These are phyloP conservation scores for Drosophila greeni DNA, from an alignment of 2,888 invertebrate genomes.

Conservation along the genomic window DNA sequence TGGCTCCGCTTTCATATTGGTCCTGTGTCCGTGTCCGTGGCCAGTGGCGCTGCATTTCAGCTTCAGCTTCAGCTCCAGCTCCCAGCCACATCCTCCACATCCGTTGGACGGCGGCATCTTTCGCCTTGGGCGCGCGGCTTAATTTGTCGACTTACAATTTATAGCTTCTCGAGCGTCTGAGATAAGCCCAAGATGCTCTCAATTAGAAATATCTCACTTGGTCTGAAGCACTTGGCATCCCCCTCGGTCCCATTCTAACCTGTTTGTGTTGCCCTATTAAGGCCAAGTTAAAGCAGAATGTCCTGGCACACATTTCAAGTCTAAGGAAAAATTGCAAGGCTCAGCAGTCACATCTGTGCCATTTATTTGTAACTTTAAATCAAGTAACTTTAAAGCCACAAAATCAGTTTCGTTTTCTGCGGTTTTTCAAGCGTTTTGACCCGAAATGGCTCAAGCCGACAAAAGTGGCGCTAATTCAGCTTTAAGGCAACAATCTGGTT, in stretches of 20 bases:
- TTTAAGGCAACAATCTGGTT: conserved; percentile 63
- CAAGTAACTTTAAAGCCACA: too few relatives aligned
- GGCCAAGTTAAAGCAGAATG: conserved; percentile 1
- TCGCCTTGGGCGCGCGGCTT: conserved; percentile 45
- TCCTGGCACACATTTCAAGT: neutral
- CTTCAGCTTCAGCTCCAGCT: too few relatives aligned
- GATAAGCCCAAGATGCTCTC: conserved; percentile 25
- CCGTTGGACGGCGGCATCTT: conserved; percentile 18
- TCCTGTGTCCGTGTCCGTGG: conserved; percentile 22
- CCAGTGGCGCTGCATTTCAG: conserved; percentile 30
- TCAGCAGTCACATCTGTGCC: neutral
- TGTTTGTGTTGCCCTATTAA: neutral
- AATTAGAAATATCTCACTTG: conserved; percentile 21
- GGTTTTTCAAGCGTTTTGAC: neutral
- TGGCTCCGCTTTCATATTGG: conserved; percentile 20
- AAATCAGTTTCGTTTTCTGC: neutral
- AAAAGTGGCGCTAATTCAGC: conserved; percentile 54
- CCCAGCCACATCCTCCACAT: conserved; percentile 23
- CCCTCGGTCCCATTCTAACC: neutral
- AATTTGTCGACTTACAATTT: conserved; percentile 68
- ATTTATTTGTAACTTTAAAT: neutral
- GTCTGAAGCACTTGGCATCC: conserved; percentile 1
- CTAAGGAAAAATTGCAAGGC: neutral
- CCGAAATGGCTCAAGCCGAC: conserved; percentile 38
- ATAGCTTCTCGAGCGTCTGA: conserved; percentile 33